phyloP scores from a whole-genome alignment of 1,140 invertebrate species.

The Rhagoletis pomonella region DNA sequence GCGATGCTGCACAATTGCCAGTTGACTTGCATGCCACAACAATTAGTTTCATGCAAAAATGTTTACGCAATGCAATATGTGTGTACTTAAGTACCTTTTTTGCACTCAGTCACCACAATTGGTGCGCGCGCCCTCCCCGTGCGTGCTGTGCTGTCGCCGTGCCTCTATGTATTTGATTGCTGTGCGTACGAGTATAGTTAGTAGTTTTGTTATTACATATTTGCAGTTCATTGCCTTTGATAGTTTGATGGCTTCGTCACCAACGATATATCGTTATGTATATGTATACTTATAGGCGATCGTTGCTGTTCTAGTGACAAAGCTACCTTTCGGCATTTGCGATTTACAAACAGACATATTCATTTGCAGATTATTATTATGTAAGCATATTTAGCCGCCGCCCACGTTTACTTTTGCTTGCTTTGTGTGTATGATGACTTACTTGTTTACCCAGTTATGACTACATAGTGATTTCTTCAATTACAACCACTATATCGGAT shows the following conservation, averaged over 20 bases:
- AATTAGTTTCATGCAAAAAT: constrained; percentile 19
- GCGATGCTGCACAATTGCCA: constrained; percentile 20
- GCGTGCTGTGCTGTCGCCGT: not conserved
- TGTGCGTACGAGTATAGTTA: not conserved
- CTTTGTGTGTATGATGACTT: constrained; percentile 1
- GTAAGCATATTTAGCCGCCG: not conserved
- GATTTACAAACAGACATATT: not conserved
- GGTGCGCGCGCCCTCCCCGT: not conserved
- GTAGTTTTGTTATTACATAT: not conserved
- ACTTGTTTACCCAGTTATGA: constrained; percentile 51
- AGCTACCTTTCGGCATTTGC: not conserved
- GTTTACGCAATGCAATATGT: constrained; percentile 13
- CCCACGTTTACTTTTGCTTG: not conserved
- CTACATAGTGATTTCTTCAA: constrained; percentile 1
- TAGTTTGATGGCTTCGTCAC: constrained; percentile 42
- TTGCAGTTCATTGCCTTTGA: constrained; percentile 43
- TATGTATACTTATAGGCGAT: not conserved
- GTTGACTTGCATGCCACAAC: constrained; percentile 24
- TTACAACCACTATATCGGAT: constrained; percentile 26
- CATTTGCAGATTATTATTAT: not conserved
- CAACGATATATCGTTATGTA: not conserved
- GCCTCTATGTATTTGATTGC: not conserved
- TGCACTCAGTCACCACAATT: not conserved
- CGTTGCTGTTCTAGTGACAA: not conserved
- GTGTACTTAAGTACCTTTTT: not conserved